Percentiles rank a stretch among this genome's conserved stretches.
phyloP scores from a whole-genome alignment of 2,888 invertebrate genomes.

The Torymus auratus region DNA sequence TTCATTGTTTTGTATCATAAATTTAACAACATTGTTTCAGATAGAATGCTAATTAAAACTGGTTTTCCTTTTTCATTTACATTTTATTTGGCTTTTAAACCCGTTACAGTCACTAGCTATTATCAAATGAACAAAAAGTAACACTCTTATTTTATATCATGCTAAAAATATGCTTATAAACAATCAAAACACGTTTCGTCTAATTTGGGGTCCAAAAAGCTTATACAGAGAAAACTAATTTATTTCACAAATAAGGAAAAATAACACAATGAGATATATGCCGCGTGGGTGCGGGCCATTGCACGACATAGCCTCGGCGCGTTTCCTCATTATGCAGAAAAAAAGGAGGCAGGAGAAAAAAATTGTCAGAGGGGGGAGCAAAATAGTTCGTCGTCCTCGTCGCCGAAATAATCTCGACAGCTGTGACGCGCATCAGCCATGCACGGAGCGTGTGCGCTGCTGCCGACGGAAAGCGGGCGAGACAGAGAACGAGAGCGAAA shows the following conservation, averaged over 20 bases:
- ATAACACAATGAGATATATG: not conserved
- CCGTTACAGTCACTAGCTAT: no score
- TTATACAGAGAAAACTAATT: slow-evolving; percentile 28
- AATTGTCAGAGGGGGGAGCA: slow-evolving; percentile 39
- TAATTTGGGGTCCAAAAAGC: no score
- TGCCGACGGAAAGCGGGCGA: not conserved
- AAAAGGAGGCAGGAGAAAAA: slow-evolving; percentile 6
- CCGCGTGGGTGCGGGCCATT: not conserved
- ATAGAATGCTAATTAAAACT: no score
- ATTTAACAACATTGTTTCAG: not conserved
- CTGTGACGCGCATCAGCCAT: slow-evolving; percentile 69
- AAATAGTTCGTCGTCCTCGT: slow-evolving; percentile 55
- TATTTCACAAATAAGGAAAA: slow-evolving; percentile 27
- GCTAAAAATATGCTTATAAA: no score
- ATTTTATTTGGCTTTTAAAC: no score
- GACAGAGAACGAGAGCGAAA: no score
- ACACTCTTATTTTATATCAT: no score
- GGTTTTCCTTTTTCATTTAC: no score
- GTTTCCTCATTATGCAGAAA: slow-evolving; percentile 46
- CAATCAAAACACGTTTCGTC: no score
- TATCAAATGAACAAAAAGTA: no score
- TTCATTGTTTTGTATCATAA: not conserved
- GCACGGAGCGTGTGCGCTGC: slow-evolving; percentile 60
- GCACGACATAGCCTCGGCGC: not conserved
- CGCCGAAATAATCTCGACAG: slow-evolving; percentile 69